Base-by-base conservation (phyloP, 2,888 invertebrate genomes). In the Myopa tessellatipennis region DNA sequence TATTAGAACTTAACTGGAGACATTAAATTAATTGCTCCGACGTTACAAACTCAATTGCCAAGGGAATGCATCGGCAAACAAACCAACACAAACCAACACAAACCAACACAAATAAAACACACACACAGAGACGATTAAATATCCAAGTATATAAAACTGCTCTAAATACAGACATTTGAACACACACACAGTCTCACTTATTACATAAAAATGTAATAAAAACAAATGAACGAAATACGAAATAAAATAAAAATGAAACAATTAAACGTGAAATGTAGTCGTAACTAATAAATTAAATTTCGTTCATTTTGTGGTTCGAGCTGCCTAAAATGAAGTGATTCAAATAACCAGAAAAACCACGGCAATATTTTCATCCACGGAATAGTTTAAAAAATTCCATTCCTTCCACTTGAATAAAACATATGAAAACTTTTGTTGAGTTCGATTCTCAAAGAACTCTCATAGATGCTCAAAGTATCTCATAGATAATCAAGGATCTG, bases 191-290 rank as follows among this genome's bases (percentile, higher is more conserved):
- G 10, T 26, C 26, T 4, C 26, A 10, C 8, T 40, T 40, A 40
- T 26, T 26, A 55, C 26, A 52, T n/a, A 70, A 50, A 12, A 52
- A 5, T n/a, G 55, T 52, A 63, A 74, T 65, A 74, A 74, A 58
- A 74, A 63, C 52, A 74, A 45, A 52, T 50, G 7, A 63, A 50
- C 63, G 38, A 74, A 45, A 74, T 34, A 38, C 38, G 38, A 12
- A 38, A 10, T 4, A 36, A 82, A 79, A 80, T 50, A 55, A 55
- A 70, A 70, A 52, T 70, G 52, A 70, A 70, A 70, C 70, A 70
- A 70, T 70, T 70, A 70, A 70, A 70, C 68, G 70, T 70, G 12
- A 70, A 55, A 70, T 52, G 52, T 6, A 40, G 5, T 40, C 40
- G 40, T 52, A 16, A 52, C 26, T 70, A 55, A 70, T 70, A 70